A percentile compares a stretch with the other conserved stretches of the same genome.
These are phyloP conservation scores for Neosilurus hyrtlii DNA, from an alignment of 2,797 vertebrate genomes.

Conservation along the genomic window DNA sequence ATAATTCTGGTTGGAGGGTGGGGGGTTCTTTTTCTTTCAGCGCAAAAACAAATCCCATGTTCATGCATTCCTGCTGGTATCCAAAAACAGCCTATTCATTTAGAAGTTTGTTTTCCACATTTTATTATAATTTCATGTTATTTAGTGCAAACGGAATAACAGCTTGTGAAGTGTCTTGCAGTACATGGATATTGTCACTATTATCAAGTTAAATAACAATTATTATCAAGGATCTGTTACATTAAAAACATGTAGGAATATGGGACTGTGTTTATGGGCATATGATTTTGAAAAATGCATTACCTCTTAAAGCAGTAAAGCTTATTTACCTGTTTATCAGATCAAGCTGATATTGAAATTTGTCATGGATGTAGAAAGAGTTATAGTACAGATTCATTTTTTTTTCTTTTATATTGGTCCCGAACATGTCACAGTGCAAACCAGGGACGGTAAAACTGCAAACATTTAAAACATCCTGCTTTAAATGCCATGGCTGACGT, in stretches of 20 bases:
- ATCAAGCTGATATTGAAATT: slow-evolving; percentile 20
- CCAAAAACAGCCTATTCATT: slow-evolving; percentile 7
- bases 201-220: not conserved
- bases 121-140: slow-evolving; percentile 13
- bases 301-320: slow-evolving; percentile 36
- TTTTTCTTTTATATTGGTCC: slow-evolving; percentile 44
- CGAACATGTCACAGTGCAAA: slow-evolving; percentile 73
- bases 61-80: not conserved
- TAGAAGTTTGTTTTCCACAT: slow-evolving; percentile 27
- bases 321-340: slow-evolving; percentile 42
- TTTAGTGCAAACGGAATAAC: slow-evolving; percentile 34
- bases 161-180: slow-evolving; percentile 21
- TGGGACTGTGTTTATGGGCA: not conserved
- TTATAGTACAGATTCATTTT: slow-evolving; percentile 40
- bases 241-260: slow-evolving; percentile 10
- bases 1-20: not conserved
- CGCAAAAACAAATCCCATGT: not conserved
- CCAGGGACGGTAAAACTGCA: slow-evolving; percentile 54
- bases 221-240: slow-evolving; percentile 24
- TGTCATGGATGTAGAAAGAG: slow-evolving; percentile 12
- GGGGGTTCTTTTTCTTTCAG: not conserved
- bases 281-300: slow-evolving; percentile 20
- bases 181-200: not conserved
- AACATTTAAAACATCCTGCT: slow-evolving; percentile 56
- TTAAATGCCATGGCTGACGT: slow-evolving; percentile 61